Base-by-base conservation (phyloP, 2,888 invertebrate genomes). In the Yponomeuta cagnagella region DNA sequence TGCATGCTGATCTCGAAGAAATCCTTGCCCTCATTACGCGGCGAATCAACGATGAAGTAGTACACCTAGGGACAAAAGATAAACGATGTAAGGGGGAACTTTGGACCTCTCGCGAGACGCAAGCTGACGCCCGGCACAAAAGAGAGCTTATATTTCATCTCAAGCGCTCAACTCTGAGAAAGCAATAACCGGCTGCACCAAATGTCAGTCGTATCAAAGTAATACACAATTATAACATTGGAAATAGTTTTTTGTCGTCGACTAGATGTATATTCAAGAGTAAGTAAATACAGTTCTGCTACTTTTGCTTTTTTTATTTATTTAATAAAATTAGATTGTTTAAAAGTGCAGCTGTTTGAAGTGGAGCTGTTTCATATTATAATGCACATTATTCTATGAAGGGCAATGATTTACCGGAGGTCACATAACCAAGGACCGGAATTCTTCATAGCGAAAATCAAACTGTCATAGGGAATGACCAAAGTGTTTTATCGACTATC, bases 1-100 rank as follows among this genome's bases (percentile, higher is more conserved):
- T 97, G 96, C 86, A 96, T 94, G 93, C 99, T 98, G 88, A 99
- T 98, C 92, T 98, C 97, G 92, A 99, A 99, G 93, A 96, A 98
- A 87, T 98, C 97, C 88, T 97, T 97, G 77, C 98, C 98, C 85
- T 98, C 98, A 87, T 98, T 98, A 74, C 97, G 94, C 66, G 96
- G 95, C 72, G 98, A 98, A 83, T 97, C 96, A 77, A 98, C 97
- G 77, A 98, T 97, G 87, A 96, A 97, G 88, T 98, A 98, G 86
- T 97, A 97, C 80, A 98, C 98, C 98, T 98, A 89, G 52, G 52
- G 12, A 58, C 52, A 58, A 58, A 15, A 12, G 15, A 78, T 52
- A n/a, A 70, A 43, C 58, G 69, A 67, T 71, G 70, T 70, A 66
- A 52, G 63, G 58, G 67, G 72, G 10, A 52, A 52, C 52, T 52